A percentile compares a stretch with the other conserved stretches of the same genome.
Conservation (phyloP, 1,140 invertebrate genomes). For the Ditylenchus dipsaci region DNA sequence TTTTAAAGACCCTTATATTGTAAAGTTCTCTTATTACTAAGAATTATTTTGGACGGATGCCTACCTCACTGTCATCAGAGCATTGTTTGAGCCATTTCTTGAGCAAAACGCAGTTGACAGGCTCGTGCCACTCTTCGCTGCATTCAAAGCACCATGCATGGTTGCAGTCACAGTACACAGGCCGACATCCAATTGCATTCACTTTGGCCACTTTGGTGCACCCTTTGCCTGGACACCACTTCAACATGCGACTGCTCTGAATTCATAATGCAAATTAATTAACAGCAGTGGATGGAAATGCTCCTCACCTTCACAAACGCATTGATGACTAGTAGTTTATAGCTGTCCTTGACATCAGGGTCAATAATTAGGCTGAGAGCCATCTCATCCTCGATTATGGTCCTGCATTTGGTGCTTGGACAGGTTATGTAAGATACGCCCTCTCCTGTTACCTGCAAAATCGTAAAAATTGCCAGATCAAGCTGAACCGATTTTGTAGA, state of each 20-base stretch:
- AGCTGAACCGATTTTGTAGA: too few relatives aligned
- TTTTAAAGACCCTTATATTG: too few relatives aligned
- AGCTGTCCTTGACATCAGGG: background rate
- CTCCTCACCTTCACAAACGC: background rate
- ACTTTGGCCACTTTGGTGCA: slow-evolving; percentile 93
- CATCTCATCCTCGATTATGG: slow-evolving; percentile 2
- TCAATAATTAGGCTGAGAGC: background rate
- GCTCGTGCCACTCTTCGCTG: slow-evolving; percentile 97
- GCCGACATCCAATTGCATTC: slow-evolving; percentile 79
- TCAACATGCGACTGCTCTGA: slow-evolving; percentile 85
- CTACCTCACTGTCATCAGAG: slow-evolving; percentile 87
- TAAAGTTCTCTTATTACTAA: too few relatives aligned
- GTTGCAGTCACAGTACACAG: slow-evolving; percentile 88
- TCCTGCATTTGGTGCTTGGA: background rate
- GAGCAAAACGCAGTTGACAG: slow-evolving; percentile 85
- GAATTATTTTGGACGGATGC: too few relatives aligned
- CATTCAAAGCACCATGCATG: slow-evolving; percentile 71
- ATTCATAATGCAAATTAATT: slow-evolving; percentile 36
- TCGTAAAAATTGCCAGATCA: background rate
- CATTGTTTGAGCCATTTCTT: slow-evolving; percentile 98
- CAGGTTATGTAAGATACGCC: background rate
- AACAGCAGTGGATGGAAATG: background rate
- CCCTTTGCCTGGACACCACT: slow-evolving; percentile 95
- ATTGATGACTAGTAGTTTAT: background rate
- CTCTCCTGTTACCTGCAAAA: background rate